Evolutionary conservation across 1,140 invertebrate species (phyloP).

Genomic region (Patella vulgata): DNA sequence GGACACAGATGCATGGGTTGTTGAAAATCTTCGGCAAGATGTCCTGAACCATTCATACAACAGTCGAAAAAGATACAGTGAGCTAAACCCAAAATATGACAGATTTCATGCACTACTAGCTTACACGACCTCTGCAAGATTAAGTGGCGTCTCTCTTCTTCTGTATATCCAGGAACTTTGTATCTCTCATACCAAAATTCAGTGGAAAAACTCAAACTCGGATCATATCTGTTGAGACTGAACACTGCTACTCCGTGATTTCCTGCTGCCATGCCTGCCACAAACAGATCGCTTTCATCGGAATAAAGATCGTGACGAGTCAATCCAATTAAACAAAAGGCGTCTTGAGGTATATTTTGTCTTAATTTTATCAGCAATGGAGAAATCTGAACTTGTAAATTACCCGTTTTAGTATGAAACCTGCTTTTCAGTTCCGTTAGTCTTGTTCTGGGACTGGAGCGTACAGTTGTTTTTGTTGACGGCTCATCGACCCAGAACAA

Average conservation of each 20-base stretch:
- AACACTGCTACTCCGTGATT: conserved; percentile 55
- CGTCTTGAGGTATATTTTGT: conserved; percentile 46
- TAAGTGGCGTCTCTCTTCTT: conserved; percentile 29
- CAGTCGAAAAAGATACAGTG: conserved; percentile 61
- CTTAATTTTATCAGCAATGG: conserved; percentile 43
- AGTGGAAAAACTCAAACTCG: conserved; percentile 47
- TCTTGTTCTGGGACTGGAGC: conserved; percentile 24
- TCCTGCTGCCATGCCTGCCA: conserved; percentile 60
- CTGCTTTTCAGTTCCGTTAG: conserved; percentile 41
- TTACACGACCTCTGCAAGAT: conserved; percentile 55
- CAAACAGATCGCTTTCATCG: conserved; percentile 58
- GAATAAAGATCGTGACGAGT: conserved; percentile 57
- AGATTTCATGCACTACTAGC: conserved; percentile 59
- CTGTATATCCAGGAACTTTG: conserved; percentile 16
- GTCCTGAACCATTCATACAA: conserved; percentile 62
- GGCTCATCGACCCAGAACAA: conserved; percentile 38
- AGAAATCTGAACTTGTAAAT: conserved; percentile 50
- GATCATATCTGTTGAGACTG: conserved; percentile 57
- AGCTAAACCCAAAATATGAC: conserved; percentile 56
- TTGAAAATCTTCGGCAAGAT: conserved; percentile 56
- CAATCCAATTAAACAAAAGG: conserved; percentile 56
- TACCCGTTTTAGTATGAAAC: conserved; percentile 38
- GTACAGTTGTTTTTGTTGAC: neutral
- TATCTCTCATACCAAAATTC: conserved; percentile 52
- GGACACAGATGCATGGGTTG: conserved; percentile 63